These are phyloP conservation scores for Troides oblongomaculatus DNA, from an alignment of 2,888 invertebrate genomes.

Conservation along the genomic window DNA sequence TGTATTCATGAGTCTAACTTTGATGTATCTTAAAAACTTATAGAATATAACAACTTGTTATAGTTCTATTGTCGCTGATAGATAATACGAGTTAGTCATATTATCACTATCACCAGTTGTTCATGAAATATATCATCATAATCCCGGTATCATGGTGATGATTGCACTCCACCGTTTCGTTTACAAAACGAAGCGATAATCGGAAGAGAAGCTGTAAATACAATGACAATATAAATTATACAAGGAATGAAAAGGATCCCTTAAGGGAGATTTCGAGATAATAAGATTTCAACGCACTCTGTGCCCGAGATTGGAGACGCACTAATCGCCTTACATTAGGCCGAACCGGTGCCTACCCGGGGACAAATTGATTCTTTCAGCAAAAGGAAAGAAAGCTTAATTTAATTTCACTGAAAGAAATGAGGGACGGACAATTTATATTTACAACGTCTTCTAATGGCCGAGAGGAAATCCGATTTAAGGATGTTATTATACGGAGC, in stretches of 20 bases:
- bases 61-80: too few species aligned
- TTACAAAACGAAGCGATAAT: too few species aligned
- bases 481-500: constrained; percentile 6
- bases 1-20: too few species aligned
- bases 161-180: too few species aligned
- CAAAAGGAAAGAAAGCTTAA: constrained; percentile 22
- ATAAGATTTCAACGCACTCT: constrained; percentile 34
- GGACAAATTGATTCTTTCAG: constrained; percentile 28
- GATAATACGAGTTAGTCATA: too few species aligned
- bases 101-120: too few species aligned
- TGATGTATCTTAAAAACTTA: too few species aligned
- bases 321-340: constrained; percentile 44
- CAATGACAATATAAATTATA: constrained; percentile 1
- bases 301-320: constrained; percentile 32
- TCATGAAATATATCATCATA: too few species aligned
- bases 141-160: too few species aligned
- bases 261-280: constrained; percentile 21
- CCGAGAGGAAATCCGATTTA: constrained; percentile 15
- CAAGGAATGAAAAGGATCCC: constrained; percentile 33
- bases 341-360: constrained; percentile 18
- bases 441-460: constrained; percentile 14
- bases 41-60: too few species aligned
- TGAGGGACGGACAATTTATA: constrained; percentile 12
- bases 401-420: constrained; percentile 23
- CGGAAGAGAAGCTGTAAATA: background rate